A percentile compares a stretch with the other conserved stretches of the same genome.
Conservation (phyloP, 1,140 invertebrate genomes). For the Drosophila albomicans region DNA sequence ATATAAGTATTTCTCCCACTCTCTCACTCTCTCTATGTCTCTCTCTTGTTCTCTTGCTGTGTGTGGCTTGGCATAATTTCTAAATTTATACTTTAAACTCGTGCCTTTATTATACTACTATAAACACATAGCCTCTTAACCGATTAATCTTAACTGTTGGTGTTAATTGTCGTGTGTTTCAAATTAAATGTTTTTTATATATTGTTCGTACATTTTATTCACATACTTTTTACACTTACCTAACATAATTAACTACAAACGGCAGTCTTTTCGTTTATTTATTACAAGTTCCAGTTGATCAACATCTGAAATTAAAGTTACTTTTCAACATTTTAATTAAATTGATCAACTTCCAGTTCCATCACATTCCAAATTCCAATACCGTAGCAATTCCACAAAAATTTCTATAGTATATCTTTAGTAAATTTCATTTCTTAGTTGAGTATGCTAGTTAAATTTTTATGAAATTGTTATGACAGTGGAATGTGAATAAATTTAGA, state of each 20-base stretch:
- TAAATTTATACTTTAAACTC: conserved; percentile 69
- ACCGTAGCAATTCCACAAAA: not conserved
- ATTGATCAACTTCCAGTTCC: not conserved
- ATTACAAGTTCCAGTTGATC: not conserved
- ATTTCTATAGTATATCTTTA: not conserved
- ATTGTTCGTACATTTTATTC: conserved; percentile 22
- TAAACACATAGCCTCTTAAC: conserved; percentile 22
- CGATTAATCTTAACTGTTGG: conserved; percentile 43
- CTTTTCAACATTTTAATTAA: not conserved
- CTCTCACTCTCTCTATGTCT: conserved; percentile 16
- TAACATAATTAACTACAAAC: conserved; percentile 1
- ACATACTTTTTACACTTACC: conserved; percentile 16
- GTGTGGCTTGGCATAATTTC: conserved; percentile 71
- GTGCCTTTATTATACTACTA: conserved; percentile 35
- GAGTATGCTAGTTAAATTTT: not conserved
- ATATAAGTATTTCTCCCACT: conserved; percentile 4
- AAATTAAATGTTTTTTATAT: conserved; percentile 44
- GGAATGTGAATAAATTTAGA: not conserved
- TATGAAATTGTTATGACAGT: not conserved
- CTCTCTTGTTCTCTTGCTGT: conserved; percentile 37
- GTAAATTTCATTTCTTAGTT: not conserved
- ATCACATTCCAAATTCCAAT: not conserved
- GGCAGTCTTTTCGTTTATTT: conserved; percentile 6
- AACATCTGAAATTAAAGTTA: not conserved
- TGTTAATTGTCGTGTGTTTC: conserved; percentile 54